A percentile compares a stretch with the other conserved stretches of the same genome.
These are phyloP conservation scores for Drosophila monieri DNA, from an alignment of 2,888 invertebrate species.

Conservation along the genomic window DNA sequence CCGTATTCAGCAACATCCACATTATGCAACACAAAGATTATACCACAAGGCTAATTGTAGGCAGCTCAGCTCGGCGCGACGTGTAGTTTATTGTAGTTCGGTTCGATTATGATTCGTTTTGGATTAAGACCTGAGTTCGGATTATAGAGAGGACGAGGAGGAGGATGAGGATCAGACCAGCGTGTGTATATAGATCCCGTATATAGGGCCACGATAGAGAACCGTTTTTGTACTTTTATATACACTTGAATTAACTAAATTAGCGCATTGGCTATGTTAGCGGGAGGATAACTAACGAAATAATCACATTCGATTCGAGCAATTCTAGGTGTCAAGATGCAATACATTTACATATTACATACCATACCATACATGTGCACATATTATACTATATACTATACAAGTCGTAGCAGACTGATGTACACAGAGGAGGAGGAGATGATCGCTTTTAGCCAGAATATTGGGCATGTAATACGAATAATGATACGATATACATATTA, in stretches of 20 bases:
- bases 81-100: constrained; percentile 48
- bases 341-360: constrained; percentile 57
- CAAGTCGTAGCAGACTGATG: constrained; percentile 41
- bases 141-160: neutral
- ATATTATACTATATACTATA: constrained; percentile 45
- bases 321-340: constrained; percentile 75
- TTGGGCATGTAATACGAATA: constrained; percentile 30
- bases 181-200: constrained; percentile 35
- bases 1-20: constrained; percentile 58
- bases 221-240: constrained; percentile 75
- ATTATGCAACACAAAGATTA: constrained; percentile 65
- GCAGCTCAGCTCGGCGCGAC: constrained; percentile 50
- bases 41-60: constrained; percentile 53
- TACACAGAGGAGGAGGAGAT: constrained; percentile 14
- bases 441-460: constrained; percentile 38
- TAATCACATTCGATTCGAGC: constrained; percentile 50
- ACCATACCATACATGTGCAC: constrained; percentile 57
- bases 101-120: constrained; percentile 22
- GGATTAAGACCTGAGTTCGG: constrained; percentile 13
- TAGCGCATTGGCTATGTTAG: constrained; percentile 55
- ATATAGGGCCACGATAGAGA: constrained; percentile 44
- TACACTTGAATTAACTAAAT: constrained; percentile 62
- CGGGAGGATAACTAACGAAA: neutral
- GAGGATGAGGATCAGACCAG: constrained; percentile 19
- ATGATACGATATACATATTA: constrained; percentile 31